Base-by-base conservation (phyloP, 2,888 invertebrate species). In the Tetragonisca angustula region DNA sequence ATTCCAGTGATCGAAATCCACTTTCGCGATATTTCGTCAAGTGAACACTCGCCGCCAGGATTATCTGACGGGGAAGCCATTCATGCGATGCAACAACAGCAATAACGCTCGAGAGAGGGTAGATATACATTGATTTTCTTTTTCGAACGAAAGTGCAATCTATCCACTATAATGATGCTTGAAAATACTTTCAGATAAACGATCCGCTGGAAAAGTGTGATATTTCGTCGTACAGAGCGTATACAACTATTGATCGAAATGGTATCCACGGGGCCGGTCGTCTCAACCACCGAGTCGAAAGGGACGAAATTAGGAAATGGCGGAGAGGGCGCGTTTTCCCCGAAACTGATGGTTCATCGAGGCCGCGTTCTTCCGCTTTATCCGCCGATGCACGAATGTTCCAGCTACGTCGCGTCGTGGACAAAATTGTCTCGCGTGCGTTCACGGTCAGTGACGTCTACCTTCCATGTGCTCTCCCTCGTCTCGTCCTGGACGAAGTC, bases 371-470 rank as follows among this genome's bases (percentile, higher is more conserved):
- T 76, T 84, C 80, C 85, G 84, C 56, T 76, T 79, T 79, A 84
- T 84, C 83, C 65, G 75, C 79, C 87, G 81, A 72, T 81, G 83
- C 73, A 59, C 70, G 76, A 75, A 75, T 77, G 87, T 79, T 70
- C 75, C 84, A 70, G 59, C 75, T 75, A 64, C 71, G 87, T 80
- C 79, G 76, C 67, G 87, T 79, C 79, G 76, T 67, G 70, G 76
- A 74, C 77, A 76, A 90, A 89, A 90, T 87, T 87, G 84, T 88
- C 84, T 84, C 83, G 85, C 85, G 84, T 83, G 90, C 85, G 83
- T 84, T 75, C 81, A 85, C 89, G 89, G 89, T 89, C 89, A 89
- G 90, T 90, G 89, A 89, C 90, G 89, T 90, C 86, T 89, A 65
- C 87, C 79, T 87, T 87, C 87, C 87, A 87, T 80, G 78, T 82